A percentile compares a stretch with the other conserved stretches of the same genome.
Evolutionary conservation across 2,888 invertebrate genomes (phyloP).

Genomic region (Pasiphila rectangulata): DNA sequence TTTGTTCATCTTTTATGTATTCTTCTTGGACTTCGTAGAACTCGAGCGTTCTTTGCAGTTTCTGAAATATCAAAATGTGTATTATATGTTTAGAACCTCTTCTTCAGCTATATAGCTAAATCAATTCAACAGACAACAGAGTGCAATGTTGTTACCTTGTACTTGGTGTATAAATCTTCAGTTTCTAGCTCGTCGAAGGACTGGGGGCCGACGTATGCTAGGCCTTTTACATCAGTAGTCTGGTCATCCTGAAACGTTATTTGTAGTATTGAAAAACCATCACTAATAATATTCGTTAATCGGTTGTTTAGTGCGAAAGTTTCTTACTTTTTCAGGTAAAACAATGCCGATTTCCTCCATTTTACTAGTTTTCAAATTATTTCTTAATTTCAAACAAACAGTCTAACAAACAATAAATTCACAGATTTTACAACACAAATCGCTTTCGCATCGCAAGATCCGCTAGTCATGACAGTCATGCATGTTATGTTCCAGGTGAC

Average conservation of each 20-base stretch:
- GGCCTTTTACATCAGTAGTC: constrained; percentile 83
- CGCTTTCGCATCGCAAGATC: background rate
- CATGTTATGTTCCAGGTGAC: constrained; percentile 2
- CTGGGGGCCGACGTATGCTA: constrained; percentile 84
- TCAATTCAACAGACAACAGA: too few species aligned
- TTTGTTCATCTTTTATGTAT: constrained; percentile 99
- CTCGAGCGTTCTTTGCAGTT: constrained; percentile 97
- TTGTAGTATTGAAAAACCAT: constrained; percentile 17
- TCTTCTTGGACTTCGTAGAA: constrained; percentile 99
- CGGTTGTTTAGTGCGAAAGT: background rate
- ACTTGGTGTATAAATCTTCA: constrained; percentile 97
- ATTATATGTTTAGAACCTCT: too few species aligned
- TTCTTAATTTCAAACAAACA: too few species aligned
- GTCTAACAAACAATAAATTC: constrained; percentile 1
- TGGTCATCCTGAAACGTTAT: constrained; percentile 80
- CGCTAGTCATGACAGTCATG: background rate
- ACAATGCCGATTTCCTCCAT: constrained; percentile 93
- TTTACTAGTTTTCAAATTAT: constrained; percentile 29
- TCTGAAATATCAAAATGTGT: too few species aligned
- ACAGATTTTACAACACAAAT: background rate
- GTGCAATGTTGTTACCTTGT: constrained; percentile 85
- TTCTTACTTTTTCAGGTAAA: constrained; percentile 88
- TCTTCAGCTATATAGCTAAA: too few species aligned
- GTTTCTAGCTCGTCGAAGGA: constrained; percentile 91
- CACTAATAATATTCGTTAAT: background rate